These are phyloP conservation scores for Nothura maculosa DNA, from an alignment of 2,797 vertebrate genomes.

Conservation along the genomic window DNA sequence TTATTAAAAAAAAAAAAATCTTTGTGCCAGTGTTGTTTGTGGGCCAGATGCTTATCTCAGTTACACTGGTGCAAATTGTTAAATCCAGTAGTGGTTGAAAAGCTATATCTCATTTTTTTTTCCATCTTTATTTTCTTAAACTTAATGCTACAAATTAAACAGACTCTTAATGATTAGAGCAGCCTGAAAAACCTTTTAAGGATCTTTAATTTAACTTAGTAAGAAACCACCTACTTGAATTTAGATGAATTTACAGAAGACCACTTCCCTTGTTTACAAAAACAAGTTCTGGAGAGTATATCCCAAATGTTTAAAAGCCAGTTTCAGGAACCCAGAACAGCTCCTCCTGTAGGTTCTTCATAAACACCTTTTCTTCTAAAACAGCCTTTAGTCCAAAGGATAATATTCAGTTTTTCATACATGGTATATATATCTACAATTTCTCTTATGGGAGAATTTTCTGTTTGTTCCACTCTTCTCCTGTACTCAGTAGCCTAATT, in stretches of 20 bases:
- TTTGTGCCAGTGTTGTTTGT: constrained; percentile 12
- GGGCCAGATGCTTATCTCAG: constrained; percentile 38
- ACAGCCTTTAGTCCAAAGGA: neutral
- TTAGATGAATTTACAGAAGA: neutral
- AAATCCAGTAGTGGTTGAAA: neutral
- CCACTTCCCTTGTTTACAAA: neutral
- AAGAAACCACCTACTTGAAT: neutral
- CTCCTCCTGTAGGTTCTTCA: neutral
- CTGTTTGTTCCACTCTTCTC: neutral
- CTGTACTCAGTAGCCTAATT: neutral
- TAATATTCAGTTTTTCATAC: neutral
- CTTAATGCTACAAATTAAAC: neutral
- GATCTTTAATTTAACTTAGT: neutral
- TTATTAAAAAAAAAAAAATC: neutral
- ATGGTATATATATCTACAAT: neutral
- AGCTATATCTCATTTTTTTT: neutral
- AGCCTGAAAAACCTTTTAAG: neutral
- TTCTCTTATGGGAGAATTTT: neutral
- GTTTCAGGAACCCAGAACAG: neutral
- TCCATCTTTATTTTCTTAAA: neutral
- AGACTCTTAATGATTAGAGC: neutral
- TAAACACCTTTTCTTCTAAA: neutral
- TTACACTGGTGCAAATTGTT: neutral
- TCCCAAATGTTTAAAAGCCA: neutral
- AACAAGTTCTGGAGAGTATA: neutral